Conservation (phyloP, 2,888 invertebrate species). For the Troides aeacus region DNA sequence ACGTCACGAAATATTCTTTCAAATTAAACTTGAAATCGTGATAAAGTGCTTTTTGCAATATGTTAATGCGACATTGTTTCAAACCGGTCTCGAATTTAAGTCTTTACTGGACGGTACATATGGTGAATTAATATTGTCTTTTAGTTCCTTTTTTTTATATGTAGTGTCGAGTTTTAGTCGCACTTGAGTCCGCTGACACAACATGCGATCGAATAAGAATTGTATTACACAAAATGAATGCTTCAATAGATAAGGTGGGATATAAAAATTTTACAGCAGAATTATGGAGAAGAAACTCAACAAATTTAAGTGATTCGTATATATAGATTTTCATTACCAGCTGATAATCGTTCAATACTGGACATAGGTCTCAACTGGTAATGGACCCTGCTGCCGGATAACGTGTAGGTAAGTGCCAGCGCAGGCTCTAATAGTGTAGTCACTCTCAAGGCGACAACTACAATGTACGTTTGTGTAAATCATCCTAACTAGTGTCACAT, state of each 20-base stretch:
- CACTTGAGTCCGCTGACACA: not conserved
- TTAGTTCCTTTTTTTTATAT: slow-evolving; percentile 16
- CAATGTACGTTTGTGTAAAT: no score
- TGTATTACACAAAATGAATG: not conserved
- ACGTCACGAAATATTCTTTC: not conserved
- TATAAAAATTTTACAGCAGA: not conserved
- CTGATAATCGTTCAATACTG: not conserved
- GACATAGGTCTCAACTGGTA: not conserved
- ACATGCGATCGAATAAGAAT: not conserved
- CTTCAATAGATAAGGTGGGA: not conserved
- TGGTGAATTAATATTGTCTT: slow-evolving; percentile 1
- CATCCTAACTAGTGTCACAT: no score
- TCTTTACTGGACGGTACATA: slow-evolving; percentile 8
- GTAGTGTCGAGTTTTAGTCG: slow-evolving; percentile 18
- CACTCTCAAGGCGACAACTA: no score
- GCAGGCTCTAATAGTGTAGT: no score
- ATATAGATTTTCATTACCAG: not conserved
- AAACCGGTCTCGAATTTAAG: slow-evolving; percentile 28
- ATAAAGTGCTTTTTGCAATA: slow-evolving; percentile 17
- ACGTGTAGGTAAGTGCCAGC: no score
- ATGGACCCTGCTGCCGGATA: no score
- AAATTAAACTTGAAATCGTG: slow-evolving; percentile 28
- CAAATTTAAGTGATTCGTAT: not conserved
- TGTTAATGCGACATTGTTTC: slow-evolving; percentile 22
- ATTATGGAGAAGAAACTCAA: no score